Conservation (phyloP, 2,113 vertebrate genomes). For the Etia nguti region DNA sequence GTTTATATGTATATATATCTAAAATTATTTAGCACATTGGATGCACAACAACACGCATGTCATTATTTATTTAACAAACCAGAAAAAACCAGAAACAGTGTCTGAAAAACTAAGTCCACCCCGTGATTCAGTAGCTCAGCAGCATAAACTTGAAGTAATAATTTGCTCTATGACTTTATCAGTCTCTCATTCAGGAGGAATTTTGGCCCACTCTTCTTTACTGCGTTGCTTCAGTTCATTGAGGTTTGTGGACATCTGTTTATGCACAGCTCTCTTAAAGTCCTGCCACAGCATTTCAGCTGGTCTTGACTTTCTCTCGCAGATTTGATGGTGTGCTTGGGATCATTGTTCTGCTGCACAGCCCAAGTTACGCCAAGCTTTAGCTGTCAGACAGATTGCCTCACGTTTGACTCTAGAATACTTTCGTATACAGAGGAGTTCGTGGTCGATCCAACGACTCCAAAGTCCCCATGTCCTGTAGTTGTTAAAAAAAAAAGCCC, state of each 20-base stretch:
- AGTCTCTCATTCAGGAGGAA: background rate
- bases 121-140: background rate
- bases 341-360: background rate
- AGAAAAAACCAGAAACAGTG: background rate
- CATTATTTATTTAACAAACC: background rate
- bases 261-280: too few species aligned
- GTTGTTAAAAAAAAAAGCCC: background rate
- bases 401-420: background rate
- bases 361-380: background rate
- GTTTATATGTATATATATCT: background rate
- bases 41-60: background rate
- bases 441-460: background rate
- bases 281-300: background rate
- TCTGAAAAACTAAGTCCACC: background rate
- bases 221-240: background rate
- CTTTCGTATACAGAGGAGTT: background rate
- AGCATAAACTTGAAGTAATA: background rate
- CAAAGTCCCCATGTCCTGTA: background rate
- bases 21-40: background rate
- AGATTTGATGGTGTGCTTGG: background rate
- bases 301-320: background rate
- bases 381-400: background rate
- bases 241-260: background rate
- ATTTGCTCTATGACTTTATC: background rate
- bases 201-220: background rate